Percentiles rank a stretch among this genome's conserved stretches.
These are phyloP conservation scores for Ammospiza nelsoni DNA, from an alignment of 2,113 vertebrate genomes.

Conservation along the genomic window DNA sequence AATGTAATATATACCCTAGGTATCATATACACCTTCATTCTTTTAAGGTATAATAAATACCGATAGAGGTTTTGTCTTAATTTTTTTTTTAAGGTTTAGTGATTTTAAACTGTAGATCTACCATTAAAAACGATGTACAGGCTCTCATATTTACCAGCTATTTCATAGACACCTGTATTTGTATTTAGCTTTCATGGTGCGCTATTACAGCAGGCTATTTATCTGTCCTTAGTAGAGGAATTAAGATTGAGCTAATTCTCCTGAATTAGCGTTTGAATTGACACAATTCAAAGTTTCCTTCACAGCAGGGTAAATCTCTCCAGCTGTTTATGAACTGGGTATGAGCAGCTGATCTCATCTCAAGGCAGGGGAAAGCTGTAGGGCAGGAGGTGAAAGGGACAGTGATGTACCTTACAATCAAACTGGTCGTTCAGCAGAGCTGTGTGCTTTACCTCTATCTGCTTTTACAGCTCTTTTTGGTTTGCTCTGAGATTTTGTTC, in stretches of 20 bases:
- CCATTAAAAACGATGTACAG: not conserved
- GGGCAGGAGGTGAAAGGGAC: not conserved
- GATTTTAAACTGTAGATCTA: not conserved
- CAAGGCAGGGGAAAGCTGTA: not conserved
- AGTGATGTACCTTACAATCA: not conserved
- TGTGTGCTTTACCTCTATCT: not conserved
- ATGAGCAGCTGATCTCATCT: slow-evolving; percentile 22
- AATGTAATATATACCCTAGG: too few species aligned
- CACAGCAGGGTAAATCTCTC: slow-evolving; percentile 32
- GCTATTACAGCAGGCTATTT: not conserved
- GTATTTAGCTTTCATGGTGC: not conserved
- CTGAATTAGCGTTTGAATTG: not conserved
- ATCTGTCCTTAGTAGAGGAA: not conserved
- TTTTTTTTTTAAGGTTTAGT: not conserved
- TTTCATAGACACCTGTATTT: not conserved
- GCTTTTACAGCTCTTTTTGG: not conserved
- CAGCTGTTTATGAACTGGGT: slow-evolving; percentile 26
- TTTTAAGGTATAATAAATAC: not conserved
- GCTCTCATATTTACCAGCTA: not conserved
- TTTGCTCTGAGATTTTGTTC: not conserved
- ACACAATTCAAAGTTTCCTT: slow-evolving; percentile 23
- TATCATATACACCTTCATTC: too few species aligned
- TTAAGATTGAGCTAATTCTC: slow-evolving; percentile 15
- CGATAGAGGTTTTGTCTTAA: not conserved
- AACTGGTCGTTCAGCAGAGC: not conserved